Evolutionary conservation across 2,888 invertebrate species (phyloP), one percentile per base, ranked within the genome.

Genomic region (Perdita meconis): DNA sequence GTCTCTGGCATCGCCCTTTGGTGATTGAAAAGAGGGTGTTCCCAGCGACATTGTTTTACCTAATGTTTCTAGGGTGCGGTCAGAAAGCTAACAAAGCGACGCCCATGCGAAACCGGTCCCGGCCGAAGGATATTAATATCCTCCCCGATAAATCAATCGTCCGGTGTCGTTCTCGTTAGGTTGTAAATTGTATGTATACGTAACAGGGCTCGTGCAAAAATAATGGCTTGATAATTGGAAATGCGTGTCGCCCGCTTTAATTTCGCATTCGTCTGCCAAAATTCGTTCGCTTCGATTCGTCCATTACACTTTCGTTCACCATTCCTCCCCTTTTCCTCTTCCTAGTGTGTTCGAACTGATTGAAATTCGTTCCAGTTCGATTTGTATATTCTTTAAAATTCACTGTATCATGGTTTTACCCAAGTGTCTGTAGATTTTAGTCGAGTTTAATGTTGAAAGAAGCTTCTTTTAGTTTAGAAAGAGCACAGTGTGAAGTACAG

Each of bases 21-120:
- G 70, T 84, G 83, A 86, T 86, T 78, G 87, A 84, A 87, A 79
- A 67, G 65, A 79, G 84, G 86, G 83, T 55, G 84, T 76, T 78
- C 78, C 78, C 65, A n/a, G 56, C 22, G 42, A 51, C 61, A 42
- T 61, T 78, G 73, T 85, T 83, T 72, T 56, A 71, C 66, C 68
- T 70, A 80, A 65, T 63, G 60, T 78, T 77, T 53, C 60, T 22
- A 69, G 78, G 86, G 86, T 68, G 86, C 81, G 86, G 87, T 81
- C 81, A 78, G 60, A 70, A 82, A 70, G 84, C 75, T 74, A 86
- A 86, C 86, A 86, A 81, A 87, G 73, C 80, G 81, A 78, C 82
- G 79, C 78, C 82, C 81, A 75, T 56, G 66, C 55, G 64, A 38
- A 78, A 83, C 71, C 76, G 69, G 77, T 82, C 68, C 68, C 59